Evolutionary conservation across 2,797 vertebrate species (phyloP), one percentile per base, ranked within the genome.

Genomic region (Rhynchonycteris naso): DNA sequence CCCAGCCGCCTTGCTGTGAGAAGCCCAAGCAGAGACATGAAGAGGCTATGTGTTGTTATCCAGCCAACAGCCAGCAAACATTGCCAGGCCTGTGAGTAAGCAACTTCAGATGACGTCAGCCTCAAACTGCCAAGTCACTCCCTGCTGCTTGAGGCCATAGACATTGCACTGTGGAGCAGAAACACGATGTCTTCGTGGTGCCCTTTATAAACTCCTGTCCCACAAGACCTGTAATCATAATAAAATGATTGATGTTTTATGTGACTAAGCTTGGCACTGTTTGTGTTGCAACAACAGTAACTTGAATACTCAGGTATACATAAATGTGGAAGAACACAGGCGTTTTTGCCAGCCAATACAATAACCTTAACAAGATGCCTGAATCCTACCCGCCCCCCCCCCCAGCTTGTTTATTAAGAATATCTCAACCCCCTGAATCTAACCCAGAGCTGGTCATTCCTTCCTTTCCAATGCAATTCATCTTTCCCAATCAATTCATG

Each of bases 401-500:
- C 47, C 43, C 33, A 74, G 19, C 15, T 26, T 78, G 22, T 78
- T 88, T 82, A 18, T 82, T 66, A 75, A 63, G 38, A 76, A 71
- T 69, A 35, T 72, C 30, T 75, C 58, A 35, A 11, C 6, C 12
- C 21, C 43, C 8, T 85, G 63, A 47, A 87, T 93, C 16, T 75
- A 79, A 54, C 71, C 58, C 59, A 82, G 82, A 86, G 13, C 18
- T 78, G 33, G 4, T 38, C 24, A 87, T 79, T 93, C 19, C 24
- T 84, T 83, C n/a, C 88, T 78, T 76, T 83, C 50, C 22, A 74
- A 35, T 2, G 5, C n/a, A 63, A 43, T 78, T 88, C 56, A 22
- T 56, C 69, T 82, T 94, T 94, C 78, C 47, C 18, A 79, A 82
- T 19, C 22, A 63, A 82, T 50, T 89, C 14, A 28, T 91, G 63